phyloP scores from a whole-genome alignment of 2,888 invertebrate genomes.

The Ornithoptera priamus region DNA sequence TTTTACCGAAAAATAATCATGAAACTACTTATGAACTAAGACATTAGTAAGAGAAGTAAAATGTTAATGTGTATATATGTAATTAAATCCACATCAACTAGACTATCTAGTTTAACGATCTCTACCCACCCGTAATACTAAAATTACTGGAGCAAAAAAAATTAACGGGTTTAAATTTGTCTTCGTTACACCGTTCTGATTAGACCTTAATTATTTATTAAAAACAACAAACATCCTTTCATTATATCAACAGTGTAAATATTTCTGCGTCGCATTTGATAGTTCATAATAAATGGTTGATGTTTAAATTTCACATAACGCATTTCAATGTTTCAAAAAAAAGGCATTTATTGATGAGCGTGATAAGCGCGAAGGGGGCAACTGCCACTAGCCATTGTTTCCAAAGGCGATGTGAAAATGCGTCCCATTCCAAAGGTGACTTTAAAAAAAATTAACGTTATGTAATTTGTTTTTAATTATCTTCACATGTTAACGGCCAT shows the following conservation, averaged over 20 bases:
- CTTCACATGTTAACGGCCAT: not conserved
- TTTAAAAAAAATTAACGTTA: conserved; percentile 55
- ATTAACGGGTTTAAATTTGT: conserved; percentile 25
- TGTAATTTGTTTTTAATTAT: conserved; percentile 68
- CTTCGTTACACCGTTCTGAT: conserved; percentile 21
- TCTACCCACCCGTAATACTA: conserved; percentile 58
- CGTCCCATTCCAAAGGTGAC: conserved; percentile 54
- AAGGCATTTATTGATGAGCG: conserved; percentile 69
- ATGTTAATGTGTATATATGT: conserved; percentile 54
- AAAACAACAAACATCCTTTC: conserved; percentile 16
- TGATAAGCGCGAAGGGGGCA: conserved; percentile 63
- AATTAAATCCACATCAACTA: conserved; percentile 68
- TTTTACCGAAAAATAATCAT: too few relatives aligned
- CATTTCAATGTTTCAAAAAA: conserved; percentile 56
- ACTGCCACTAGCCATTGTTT: conserved; percentile 76
- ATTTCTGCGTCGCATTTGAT: conserved; percentile 26
- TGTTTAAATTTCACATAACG: conserved; percentile 70
- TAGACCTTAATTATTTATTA: conserved; percentile 19
- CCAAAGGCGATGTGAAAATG: conserved; percentile 65
- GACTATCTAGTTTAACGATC: conserved; percentile 68
- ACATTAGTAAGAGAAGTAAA: conserved; percentile 33
- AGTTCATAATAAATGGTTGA: conserved; percentile 36
- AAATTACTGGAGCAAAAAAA: conserved; percentile 31
- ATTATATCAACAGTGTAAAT: conserved; percentile 27
- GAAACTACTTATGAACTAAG: not conserved